These are phyloP conservation scores for Neopipo cinnamomea DNA, from an alignment of 2,113 vertebrate species.

Conservation along the genomic window DNA sequence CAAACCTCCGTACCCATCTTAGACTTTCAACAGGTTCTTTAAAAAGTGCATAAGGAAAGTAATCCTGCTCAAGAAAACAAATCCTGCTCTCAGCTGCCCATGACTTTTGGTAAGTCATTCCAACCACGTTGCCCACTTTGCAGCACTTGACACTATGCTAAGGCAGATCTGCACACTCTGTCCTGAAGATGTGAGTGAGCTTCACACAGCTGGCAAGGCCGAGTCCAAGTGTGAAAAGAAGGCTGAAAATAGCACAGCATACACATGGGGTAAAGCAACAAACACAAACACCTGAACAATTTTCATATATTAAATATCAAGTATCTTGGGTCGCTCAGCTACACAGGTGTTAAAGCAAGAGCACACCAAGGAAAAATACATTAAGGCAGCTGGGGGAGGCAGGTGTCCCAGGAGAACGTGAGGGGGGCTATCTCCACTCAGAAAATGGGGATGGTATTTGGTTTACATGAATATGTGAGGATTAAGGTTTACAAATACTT, in stretches of 20 bases:
- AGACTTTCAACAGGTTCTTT: neutral
- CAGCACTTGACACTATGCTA: neutral
- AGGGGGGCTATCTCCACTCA: neutral
- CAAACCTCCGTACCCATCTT: neutral
- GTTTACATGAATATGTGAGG: neutral
- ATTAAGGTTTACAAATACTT: neutral
- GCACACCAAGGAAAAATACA: neutral
- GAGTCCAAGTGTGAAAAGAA: neutral
- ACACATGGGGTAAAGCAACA: neutral
- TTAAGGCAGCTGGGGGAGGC: neutral
- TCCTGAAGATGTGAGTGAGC: neutral
- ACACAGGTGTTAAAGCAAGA: neutral
- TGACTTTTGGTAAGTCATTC: neutral
- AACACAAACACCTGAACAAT: neutral
- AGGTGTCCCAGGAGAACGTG: neutral
- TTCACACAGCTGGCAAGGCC: neutral
- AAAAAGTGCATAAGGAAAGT: neutral
- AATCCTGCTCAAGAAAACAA: neutral
- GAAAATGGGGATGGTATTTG: neutral
- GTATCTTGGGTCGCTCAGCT: neutral
- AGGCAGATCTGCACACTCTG: neutral
- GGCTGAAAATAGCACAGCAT: neutral
- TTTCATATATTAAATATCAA: neutral
- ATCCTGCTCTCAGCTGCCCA: neutral
- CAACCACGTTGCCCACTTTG: neutral